These are phyloP conservation scores for Polydrusus pterygomalis DNA, from an alignment of 2,888 invertebrate species.

Conservation along the genomic window DNA sequence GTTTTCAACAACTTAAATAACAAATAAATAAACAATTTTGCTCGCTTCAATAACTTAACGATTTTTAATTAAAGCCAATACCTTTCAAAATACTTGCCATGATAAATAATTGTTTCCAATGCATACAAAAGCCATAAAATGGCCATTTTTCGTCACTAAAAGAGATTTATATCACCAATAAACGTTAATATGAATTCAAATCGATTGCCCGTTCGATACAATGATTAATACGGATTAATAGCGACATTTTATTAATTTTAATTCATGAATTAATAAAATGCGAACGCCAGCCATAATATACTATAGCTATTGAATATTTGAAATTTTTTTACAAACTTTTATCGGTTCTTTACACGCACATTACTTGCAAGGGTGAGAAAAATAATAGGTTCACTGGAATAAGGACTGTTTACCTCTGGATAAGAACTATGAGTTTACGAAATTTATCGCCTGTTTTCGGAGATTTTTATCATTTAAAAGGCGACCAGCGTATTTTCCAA, in stretches of 20 bases:
- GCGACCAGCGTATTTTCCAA: too few species aligned
- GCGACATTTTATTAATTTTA: conserved; percentile 52
- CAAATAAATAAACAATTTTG: too few species aligned
- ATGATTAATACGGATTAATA: conserved; percentile 41
- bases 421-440: too few species aligned
- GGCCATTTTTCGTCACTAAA: conserved; percentile 29
- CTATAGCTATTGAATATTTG: conserved; percentile 42
- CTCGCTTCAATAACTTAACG: conserved; percentile 14
- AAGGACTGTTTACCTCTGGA: too few species aligned
- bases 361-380: too few species aligned
- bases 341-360: conserved; percentile 7
- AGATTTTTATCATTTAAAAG: too few species aligned
- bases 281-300: conserved; percentile 32
- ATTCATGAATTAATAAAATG: conserved; percentile 47
- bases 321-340: conserved; percentile 6
- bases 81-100: conserved; percentile 43
- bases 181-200: conserved; percentile 40
- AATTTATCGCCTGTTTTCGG: too few species aligned
- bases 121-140: conserved; percentile 47
- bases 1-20: too few species aligned
- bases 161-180: conserved; percentile 44
- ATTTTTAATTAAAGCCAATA: conserved; percentile 28
- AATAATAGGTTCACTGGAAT: too few species aligned
- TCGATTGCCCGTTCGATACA: conserved; percentile 30
- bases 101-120: conserved; percentile 46